phyloP scores from a whole-genome alignment of 2,797 vertebrate genomes.

The Aplochiton taeniatus region DNA sequence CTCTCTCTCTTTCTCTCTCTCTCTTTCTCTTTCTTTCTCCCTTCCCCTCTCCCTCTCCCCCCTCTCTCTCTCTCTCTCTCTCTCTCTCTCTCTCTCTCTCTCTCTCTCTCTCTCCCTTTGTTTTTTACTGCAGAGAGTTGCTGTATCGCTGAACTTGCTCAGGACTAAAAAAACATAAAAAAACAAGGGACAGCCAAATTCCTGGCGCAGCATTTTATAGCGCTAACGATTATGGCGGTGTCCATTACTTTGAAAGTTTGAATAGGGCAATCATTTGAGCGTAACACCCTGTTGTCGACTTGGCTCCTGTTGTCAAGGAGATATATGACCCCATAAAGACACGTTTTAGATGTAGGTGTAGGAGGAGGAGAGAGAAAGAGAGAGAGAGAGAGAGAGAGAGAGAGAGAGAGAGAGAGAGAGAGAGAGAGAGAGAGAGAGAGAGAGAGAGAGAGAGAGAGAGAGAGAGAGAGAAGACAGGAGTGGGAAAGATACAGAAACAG shows the following conservation, averaged over 20 bases:
- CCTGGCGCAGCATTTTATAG: constrained; percentile 19
- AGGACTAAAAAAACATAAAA: no score
- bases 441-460: constrained; percentile 8
- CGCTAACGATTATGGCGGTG: constrained; percentile 20
- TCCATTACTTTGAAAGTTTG: constrained; percentile 40
- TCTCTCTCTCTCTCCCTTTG: no score
- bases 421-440: constrained; percentile 2
- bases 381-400: constrained; percentile 6
- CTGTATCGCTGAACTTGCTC: no score
- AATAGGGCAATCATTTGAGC: constrained; percentile 22
- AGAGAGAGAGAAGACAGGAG: neutral
- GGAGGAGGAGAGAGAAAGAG: neutral
- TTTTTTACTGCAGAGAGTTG: no score
- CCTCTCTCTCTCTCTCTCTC: neutral
- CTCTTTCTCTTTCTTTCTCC: constrained; percentile 21
- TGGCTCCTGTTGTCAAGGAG: neutral
- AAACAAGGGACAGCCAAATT: constrained; percentile 24
- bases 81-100: neutral
- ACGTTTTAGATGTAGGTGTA: no score
- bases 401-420: neutral
- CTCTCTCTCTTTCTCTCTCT: neutral
- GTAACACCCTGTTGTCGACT: constrained; percentile 21
- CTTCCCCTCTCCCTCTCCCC: neutral
- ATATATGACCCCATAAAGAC: constrained; percentile 14
- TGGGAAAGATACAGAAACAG: constrained; percentile 6